phyloP scores from a whole-genome alignment of 1,140 invertebrate species.

The Galleria mellonella region DNA sequence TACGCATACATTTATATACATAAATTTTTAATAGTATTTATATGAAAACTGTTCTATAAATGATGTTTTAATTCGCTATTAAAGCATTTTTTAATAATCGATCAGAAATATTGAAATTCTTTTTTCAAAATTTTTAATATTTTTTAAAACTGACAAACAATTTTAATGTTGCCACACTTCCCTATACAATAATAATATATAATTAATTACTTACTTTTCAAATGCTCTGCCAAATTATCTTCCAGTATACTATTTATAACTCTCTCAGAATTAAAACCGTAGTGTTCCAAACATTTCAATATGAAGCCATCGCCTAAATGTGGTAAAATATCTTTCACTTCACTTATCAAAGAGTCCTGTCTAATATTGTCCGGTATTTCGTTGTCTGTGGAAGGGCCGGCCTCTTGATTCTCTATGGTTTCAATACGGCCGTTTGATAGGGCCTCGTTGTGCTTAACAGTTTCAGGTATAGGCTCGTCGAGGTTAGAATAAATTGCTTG shows the following conservation, averaged over 20 bases:
- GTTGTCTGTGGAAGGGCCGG: constrained; percentile 42
- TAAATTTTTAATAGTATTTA: too few species aligned
- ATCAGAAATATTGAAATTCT: too few species aligned
- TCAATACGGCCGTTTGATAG: constrained; percentile 41
- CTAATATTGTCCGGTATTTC: constrained; percentile 67
- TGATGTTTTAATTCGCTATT: too few species aligned
- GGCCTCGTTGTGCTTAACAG: constrained; percentile 22
- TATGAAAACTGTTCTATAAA: too few species aligned
- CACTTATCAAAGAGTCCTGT: constrained; percentile 77
- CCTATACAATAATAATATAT: too few species aligned
- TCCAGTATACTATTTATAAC: constrained; percentile 90
- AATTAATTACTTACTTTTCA: constrained; percentile 41
- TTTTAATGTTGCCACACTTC: too few species aligned
- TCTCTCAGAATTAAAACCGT: constrained; percentile 81
- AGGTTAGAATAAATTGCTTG: constrained; percentile 68
- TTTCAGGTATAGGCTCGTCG: constrained; percentile 42
- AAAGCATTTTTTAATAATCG: too few species aligned
- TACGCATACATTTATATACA: too few species aligned
- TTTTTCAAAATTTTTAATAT: too few species aligned
- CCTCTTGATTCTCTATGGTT: constrained; percentile 31
- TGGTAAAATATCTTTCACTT: constrained; percentile 87
- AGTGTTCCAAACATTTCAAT: constrained; percentile 83
- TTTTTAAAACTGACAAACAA: too few species aligned
- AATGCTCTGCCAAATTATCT: constrained; percentile 69
- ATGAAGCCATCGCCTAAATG: constrained; percentile 85